A percentile compares a stretch with the other conserved stretches of the same genome.
Evolutionary conservation across 1,140 invertebrate genomes (phyloP).

Genomic region (Protaetia brevitarsis): DNA sequence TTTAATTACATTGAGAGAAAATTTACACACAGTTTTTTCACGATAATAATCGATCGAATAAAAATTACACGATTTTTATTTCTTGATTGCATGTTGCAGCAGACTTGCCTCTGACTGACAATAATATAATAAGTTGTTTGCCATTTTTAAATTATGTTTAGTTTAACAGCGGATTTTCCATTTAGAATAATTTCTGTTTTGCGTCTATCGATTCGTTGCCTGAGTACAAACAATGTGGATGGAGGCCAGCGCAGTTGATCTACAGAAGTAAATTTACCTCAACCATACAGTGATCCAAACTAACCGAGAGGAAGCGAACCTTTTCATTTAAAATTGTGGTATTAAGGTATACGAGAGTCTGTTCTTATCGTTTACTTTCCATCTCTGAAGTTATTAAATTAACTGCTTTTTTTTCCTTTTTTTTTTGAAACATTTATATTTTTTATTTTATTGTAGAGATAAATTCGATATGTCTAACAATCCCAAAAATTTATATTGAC

Average conservation of each 20-base stretch:
- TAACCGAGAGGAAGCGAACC: not conserved
- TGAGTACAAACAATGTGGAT: slow-evolving; percentile 87
- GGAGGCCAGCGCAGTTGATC: slow-evolving; percentile 70
- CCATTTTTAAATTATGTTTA: slow-evolving; percentile 20
- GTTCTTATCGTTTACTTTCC: too few relatives aligned
- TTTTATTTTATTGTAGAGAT: too few relatives aligned
- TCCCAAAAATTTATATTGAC: too few relatives aligned
- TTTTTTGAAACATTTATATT: too few relatives aligned
- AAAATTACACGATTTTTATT: slow-evolving; percentile 18
- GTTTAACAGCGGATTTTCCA: too few relatives aligned
- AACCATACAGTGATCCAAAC: slow-evolving; percentile 31
- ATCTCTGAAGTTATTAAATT: too few relatives aligned
- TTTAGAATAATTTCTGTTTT: too few relatives aligned
- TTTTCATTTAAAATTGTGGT: not conserved
- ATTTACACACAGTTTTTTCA: slow-evolving; percentile 13
- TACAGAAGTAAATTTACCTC: slow-evolving; percentile 29
- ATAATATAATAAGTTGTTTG: slow-evolving; percentile 12
- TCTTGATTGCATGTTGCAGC: not conserved
- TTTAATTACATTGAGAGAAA: too few relatives aligned
- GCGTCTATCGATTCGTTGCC: slow-evolving; percentile 36
- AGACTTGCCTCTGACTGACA: slow-evolving; percentile 12
- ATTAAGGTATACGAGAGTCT: not conserved
- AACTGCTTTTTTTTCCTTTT: too few relatives aligned
- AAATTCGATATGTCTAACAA: too few relatives aligned
- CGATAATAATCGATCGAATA: not conserved